Evolutionary conservation across 2,888 invertebrate species (phyloP).

Genomic region (Beris chalybata): DNA sequence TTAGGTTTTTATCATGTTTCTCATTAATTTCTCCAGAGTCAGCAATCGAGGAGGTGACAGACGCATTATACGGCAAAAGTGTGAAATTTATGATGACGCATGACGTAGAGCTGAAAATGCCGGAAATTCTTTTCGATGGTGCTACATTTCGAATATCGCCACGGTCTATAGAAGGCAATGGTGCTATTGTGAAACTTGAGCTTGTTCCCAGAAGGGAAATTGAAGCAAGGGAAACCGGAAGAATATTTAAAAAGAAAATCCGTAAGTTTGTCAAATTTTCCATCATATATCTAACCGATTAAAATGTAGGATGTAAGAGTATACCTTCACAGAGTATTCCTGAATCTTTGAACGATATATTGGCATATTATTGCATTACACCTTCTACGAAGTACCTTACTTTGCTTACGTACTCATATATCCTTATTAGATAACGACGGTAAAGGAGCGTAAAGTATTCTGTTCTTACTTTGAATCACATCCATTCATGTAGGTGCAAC

Average conservation of each 20-base stretch:
- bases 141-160: conserved; percentile 75
- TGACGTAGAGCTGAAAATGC: conserved; percentile 72
- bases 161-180: conserved; percentile 69
- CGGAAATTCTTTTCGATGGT: conserved; percentile 73
- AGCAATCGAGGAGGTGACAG: conserved; percentile 75
- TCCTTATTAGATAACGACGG: no score
- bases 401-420: no score
- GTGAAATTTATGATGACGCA: conserved; percentile 76
- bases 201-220: conserved; percentile 61
- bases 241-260: conserved; percentile 61
- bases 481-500: no score
- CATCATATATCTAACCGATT: background rate
- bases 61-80: conserved; percentile 69
- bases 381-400: no score
- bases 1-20: no score
- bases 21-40: conserved; percentile 52
- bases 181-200: conserved; percentile 74
- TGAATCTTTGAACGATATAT: no score
- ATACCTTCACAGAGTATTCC: no score
- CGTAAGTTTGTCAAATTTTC: conserved; percentile 45
- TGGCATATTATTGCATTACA: no score
- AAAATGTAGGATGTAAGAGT: no score
- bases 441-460: no score
- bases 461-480: no score
- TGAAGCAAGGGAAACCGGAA: conserved; percentile 59